Percentiles rank a stretch among this genome's conserved stretches.
Conservation (phyloP, 2,888 invertebrate species). For the Drosophila monieri region DNA sequence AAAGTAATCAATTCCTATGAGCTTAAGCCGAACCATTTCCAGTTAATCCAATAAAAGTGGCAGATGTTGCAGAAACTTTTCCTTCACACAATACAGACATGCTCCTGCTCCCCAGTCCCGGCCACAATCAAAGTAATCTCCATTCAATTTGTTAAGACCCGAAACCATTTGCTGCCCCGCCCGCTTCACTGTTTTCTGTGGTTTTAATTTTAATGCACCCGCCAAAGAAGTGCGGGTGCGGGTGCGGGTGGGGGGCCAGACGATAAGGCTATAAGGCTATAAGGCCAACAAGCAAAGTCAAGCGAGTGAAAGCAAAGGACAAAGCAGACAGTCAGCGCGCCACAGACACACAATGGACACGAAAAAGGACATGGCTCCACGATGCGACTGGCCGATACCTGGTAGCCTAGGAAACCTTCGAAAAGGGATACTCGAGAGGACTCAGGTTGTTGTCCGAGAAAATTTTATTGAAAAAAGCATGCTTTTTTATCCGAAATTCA, state of each 20-base stretch:
- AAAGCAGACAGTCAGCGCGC: slow-evolving; percentile 30
- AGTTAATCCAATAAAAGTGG: slow-evolving; percentile 7
- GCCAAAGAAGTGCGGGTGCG: background rate
- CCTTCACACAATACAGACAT: background rate
- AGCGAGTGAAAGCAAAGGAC: slow-evolving; percentile 45
- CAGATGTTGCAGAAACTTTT: slow-evolving; percentile 5
- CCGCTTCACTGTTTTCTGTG: background rate
- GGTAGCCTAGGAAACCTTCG: background rate
- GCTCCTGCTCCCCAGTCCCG: slow-evolving; percentile 1
- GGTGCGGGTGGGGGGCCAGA: background rate
- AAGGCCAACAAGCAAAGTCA: slow-evolving; percentile 19
- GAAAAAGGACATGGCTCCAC: background rate
- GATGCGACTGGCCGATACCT: background rate
- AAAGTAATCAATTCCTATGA: background rate
- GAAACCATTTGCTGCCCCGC: slow-evolving; percentile 21
- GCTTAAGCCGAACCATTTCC: background rate
- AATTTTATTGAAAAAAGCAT: no score
- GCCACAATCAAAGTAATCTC: slow-evolving; percentile 38
- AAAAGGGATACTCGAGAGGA: no score
- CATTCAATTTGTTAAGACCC: slow-evolving; percentile 35
- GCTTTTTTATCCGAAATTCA: no score
- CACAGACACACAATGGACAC: slow-evolving; percentile 10
- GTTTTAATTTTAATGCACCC: slow-evolving; percentile 37
- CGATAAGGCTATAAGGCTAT: slow-evolving; percentile 17
- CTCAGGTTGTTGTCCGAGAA: no score